phyloP scores from a whole-genome alignment of 2,797 vertebrate species.

The Adrianichthys oophorus region DNA sequence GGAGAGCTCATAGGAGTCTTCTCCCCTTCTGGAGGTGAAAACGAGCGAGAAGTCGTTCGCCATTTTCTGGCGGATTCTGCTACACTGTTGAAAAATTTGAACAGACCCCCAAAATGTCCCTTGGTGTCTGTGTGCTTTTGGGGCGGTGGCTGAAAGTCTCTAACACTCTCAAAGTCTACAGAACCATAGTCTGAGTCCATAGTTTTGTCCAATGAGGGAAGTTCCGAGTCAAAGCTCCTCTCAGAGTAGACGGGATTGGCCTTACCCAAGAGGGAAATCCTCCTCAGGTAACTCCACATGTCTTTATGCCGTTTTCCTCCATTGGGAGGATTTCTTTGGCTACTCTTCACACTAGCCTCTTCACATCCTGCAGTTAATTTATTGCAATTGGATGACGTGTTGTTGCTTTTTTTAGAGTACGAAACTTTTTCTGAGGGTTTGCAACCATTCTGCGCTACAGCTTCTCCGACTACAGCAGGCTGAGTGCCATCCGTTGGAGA shows the following conservation, averaged over 20 bases:
- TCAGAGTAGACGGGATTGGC: constrained; percentile 77
- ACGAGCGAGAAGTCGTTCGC: constrained; percentile 81
- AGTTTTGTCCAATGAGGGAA: constrained; percentile 78
- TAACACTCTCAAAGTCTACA: constrained; percentile 77
- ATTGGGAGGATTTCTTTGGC: constrained; percentile 64
- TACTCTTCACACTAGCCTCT: constrained; percentile 70
- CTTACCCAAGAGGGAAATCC: constrained; percentile 83
- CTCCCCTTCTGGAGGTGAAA: constrained; percentile 82
- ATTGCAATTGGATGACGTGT: constrained; percentile 73
- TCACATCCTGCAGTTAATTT: constrained; percentile 67
- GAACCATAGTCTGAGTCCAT: constrained; percentile 77
- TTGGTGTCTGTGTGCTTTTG: constrained; percentile 73
- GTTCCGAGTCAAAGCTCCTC: constrained; percentile 80
- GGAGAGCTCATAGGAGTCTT: constrained; percentile 67
- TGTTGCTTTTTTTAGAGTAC: constrained; percentile 69
- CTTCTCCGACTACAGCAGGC: constrained; percentile 61
- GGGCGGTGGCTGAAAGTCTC: constrained; percentile 70
- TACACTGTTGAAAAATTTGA: constrained; percentile 87
- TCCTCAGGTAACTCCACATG: constrained; percentile 89
- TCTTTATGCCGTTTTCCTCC: constrained; percentile 79
- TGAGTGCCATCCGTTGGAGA: constrained; percentile 71
- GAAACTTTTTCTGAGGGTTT: constrained; percentile 69
- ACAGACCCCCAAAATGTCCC: constrained; percentile 83
- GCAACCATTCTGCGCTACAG: constrained; percentile 64
- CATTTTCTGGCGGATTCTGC: constrained; percentile 86